Conservation (phyloP, 1,140 invertebrate genomes). For the Trichonephila inaurata region DNA sequence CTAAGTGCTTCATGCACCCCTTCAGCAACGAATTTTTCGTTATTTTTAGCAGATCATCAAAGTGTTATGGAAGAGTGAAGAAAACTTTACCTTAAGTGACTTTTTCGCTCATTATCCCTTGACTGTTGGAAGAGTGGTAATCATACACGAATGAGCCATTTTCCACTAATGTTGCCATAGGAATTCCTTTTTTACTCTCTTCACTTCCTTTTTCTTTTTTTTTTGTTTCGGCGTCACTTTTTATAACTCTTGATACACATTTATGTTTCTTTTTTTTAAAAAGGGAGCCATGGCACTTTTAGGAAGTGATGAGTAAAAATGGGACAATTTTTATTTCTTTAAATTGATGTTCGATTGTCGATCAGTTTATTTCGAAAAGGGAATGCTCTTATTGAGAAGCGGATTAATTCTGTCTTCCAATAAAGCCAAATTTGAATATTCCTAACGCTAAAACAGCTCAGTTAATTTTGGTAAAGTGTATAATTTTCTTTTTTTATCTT, state of each 20-base stretch:
- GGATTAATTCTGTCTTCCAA: too few relatives aligned
- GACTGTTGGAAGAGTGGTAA: conserved; percentile 11
- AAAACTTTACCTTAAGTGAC: conserved; percentile 56
- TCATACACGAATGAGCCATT: conserved; percentile 50
- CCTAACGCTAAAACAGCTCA: too few relatives aligned
- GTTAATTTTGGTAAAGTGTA: too few relatives aligned
- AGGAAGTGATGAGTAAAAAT: neutral
- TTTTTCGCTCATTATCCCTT: conserved; percentile 14
- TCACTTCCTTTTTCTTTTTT: neutral
- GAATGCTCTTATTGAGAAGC: neutral
- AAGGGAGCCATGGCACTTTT: too few relatives aligned
- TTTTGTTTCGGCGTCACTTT: neutral
- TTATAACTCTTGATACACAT: neutral
- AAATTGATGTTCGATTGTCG: neutral
- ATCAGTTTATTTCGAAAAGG: neutral
- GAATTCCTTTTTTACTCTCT: neutral
- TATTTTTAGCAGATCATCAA: conserved; percentile 69
- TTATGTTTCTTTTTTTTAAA: neutral
- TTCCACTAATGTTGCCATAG: conserved; percentile 54
- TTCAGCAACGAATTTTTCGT: conserved; percentile 30
- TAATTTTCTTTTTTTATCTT: too few relatives aligned
- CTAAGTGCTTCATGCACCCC: neutral
- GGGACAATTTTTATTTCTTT: neutral
- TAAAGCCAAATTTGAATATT: too few relatives aligned
- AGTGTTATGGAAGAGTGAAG: conserved; percentile 36